Evolutionary conservation across 1,140 invertebrate species (phyloP), one percentile per base, ranked within the genome.

Genomic region (Oryzaephilus surinamensis): DNA sequence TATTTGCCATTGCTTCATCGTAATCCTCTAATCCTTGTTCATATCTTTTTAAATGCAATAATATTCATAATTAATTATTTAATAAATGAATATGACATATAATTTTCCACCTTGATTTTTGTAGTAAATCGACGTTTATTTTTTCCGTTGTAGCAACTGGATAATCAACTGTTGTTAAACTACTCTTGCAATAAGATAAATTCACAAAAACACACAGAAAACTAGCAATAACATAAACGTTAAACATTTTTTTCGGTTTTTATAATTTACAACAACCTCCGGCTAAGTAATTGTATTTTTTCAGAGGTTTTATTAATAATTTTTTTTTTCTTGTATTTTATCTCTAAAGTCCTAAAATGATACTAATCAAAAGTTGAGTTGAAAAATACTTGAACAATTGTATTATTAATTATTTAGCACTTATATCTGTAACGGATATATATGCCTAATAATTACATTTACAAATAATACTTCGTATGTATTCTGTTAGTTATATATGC

Each of bases 11-110:
- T 12, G 41, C 48, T 48, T 57, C 51, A 34, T 59, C 55, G 30
- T 52, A 57, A 41, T 58, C 55, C 33, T 55, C 50, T 28, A 58
- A 39, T 12, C 51, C 56, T 50, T 45, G 44, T 38, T 57, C 56
- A 28, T 58, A 58, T 34, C 54, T 58, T 13, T n/a, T 20, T 20
- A 42, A 31, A 14, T 19, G 19, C 12, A 33, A 24, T 31, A 18
- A 27, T 29, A 29, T 28, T 29, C 26, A 16, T 26, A 23, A 11
- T 17, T 37, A 31, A 39, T 7, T 6, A 33, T 18, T 32, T 37
- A 18, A 13, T 32, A 15, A 27, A 34, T 33, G 6, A 44, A 43
- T 48, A n/a, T n/a, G n/a, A n/a, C n/a, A n/a, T n/a, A n/a, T n/a
- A n/a, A n/a, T n/a, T n/a, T n/a, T n/a, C n/a, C 43, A 51, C 49